These are phyloP conservation scores for Plebejus melissa DNA, from an alignment of 2,888 invertebrate species.

Conservation along the genomic window DNA sequence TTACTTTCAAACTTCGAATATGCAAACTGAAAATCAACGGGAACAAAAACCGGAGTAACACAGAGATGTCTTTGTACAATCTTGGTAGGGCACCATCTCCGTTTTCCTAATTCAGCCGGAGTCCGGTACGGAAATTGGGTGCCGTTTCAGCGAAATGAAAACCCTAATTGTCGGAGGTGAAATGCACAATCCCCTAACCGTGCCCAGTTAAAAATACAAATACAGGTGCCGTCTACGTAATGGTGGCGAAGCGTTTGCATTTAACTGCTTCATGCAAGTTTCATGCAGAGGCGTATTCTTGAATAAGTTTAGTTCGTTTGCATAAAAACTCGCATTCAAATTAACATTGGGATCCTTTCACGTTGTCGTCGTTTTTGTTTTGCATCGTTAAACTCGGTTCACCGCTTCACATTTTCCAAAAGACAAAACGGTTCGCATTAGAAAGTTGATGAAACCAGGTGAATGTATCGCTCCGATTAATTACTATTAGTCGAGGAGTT, in stretches of 20 bases:
- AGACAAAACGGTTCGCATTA: constrained; percentile 24
- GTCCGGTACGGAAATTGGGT: constrained; percentile 40
- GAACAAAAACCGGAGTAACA: background rate
- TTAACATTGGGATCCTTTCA: constrained; percentile 51
- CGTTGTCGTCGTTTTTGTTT: constrained; percentile 14
- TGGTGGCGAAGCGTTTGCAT: constrained; percentile 51
- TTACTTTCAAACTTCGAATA: background rate
- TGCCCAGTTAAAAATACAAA: constrained; percentile 42
- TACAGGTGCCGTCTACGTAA: constrained; percentile 36
- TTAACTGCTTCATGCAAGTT: constrained; percentile 66
- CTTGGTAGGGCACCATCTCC: constrained; percentile 36
- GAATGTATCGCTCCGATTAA: background rate
- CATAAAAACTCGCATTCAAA: constrained; percentile 74
- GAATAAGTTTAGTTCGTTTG: constrained; percentile 74
- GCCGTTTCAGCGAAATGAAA: constrained; percentile 43
- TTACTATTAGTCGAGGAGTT: background rate
- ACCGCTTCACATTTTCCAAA: background rate
- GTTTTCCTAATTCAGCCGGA: constrained; percentile 41
- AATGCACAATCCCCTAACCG: constrained; percentile 37
- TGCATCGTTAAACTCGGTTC: background rate
- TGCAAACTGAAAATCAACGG: constrained; percentile 1
- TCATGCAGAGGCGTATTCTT: constrained; percentile 64
- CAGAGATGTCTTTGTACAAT: constrained; percentile 29
- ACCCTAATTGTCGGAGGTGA: constrained; percentile 42
- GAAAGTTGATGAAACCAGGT: constrained; percentile 2